Base-by-base conservation (phyloP, 2,113 vertebrate species). In the Pterophyllum scalare region DNA sequence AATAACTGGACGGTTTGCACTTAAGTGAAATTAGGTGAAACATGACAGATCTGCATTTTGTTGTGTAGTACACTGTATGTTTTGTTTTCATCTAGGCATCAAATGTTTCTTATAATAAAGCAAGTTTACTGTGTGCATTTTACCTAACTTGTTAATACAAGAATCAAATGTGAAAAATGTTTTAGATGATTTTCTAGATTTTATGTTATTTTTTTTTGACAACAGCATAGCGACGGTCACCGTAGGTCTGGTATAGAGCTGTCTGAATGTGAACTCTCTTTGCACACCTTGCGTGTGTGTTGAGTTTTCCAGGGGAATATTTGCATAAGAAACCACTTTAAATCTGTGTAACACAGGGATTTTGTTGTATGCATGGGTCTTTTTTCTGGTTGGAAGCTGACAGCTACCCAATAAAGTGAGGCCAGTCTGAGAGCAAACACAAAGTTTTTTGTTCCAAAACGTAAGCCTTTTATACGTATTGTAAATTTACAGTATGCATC, bases 331-430 rank as follows among this genome's bases (percentile, higher is more conserved):
- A 72, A 4, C 5, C 5, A 17, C 38, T 62, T 26, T 61, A 0
- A 31, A 62, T 60, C 76, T 5, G 14, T 58, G 49, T 60, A 76
- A 8, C 7, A 8, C 33, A 6, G 24, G 74, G 60, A 62, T 57
- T 67, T 43, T 79, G 22, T 46, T 54, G 46, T 20, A 24, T 74
- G 20, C 78, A 58, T n/a, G 49, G 57, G 22, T 74, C 58, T 56
- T 19, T 87, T 64, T 75, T 40, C 78, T 76, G 59, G 59, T 77
- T 77, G 52, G 64, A 78, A 84, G 13, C 22, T 87, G 80, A 82
- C 59, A 79, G 67, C 62, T 5, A 49, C 19, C 46, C 52, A 84
- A 61, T 77, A 58, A 82, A 79, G 10, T 62, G 10, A 76, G 81
- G 59, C 58, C 79, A 58, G 52, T 77, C 72, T 84, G 46, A 80